phyloP scores from a whole-genome alignment of 2,113 vertebrate genomes.

The Columbina picui region DNA sequence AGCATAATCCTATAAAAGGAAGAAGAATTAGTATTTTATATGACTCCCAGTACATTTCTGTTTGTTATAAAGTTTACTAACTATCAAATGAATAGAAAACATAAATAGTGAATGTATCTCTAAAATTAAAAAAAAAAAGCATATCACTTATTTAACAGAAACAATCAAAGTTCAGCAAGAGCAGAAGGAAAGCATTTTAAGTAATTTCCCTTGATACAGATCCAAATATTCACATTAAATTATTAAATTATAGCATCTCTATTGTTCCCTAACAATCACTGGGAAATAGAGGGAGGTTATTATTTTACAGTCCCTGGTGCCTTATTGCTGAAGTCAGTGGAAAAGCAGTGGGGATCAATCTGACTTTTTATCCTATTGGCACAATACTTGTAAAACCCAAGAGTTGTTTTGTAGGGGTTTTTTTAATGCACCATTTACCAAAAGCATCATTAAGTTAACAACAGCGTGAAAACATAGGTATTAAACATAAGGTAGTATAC shows the following conservation, averaged over 20 bases:
- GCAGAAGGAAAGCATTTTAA: neutral
- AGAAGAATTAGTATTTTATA: neutral
- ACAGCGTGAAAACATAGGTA: neutral
- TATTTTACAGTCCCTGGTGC: neutral
- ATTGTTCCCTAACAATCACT: neutral
- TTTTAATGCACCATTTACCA: neutral
- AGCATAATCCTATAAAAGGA: neutral
- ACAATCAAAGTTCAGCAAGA: neutral
- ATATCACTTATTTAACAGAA: neutral
- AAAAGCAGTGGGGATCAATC: neutral
- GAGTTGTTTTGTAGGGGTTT: accelerated
- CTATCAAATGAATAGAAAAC: neutral
- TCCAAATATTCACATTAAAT: neutral
- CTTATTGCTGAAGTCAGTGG: neutral
- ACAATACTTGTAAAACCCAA: neutral
- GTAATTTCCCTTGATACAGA: neutral
- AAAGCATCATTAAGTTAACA: neutral
- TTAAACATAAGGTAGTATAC: neutral
- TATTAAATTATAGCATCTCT: constrained; percentile 6
- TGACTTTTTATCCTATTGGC: neutral
- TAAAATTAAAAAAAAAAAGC: neutral
- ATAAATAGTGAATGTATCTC: neutral
- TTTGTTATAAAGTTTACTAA: neutral
- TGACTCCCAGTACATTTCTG: neutral
- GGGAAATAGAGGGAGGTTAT: neutral